Conservation (phyloP, 2,113 vertebrate genomes). For the Trachemys scripta region DNA sequence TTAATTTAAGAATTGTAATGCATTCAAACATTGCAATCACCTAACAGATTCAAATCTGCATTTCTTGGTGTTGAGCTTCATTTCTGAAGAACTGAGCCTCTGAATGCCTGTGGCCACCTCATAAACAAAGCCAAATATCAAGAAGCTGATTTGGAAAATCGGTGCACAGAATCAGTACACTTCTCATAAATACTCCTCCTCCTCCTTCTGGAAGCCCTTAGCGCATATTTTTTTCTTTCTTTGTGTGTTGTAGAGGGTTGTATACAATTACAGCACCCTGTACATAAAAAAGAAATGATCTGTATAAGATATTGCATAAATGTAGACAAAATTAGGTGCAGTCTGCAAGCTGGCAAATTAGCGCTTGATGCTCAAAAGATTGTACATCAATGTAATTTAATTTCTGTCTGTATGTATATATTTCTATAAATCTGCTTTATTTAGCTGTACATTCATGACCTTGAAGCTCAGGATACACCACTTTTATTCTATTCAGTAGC, state of each 20-base stretch:
- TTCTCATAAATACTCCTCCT: conserved; percentile 58
- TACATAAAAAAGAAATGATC: conserved; percentile 20
- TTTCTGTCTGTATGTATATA: neutral
- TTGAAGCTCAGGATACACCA: conserved; percentile 53
- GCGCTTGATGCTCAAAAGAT: neutral
- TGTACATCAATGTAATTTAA: neutral
- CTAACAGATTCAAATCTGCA: conserved; percentile 63
- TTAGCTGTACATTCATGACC: conserved; percentile 49
- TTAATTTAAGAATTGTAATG: conserved; percentile 45
- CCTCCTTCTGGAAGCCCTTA: conserved; percentile 30
- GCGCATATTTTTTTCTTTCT: conserved; percentile 45
- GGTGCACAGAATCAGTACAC: conserved; percentile 38
- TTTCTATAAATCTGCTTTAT: conserved; percentile 21
- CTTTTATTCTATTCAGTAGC: conserved; percentile 60
- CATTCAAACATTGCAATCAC: conserved; percentile 66
- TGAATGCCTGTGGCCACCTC: conserved; percentile 48
- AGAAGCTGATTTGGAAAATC: conserved; percentile 62
- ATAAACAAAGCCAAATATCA: conserved; percentile 60
- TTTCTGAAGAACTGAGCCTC: conserved; percentile 35
- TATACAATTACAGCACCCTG: conserved; percentile 19
- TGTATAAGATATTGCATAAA: conserved; percentile 2
- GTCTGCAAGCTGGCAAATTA: neutral
- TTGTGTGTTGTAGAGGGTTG: neutral
- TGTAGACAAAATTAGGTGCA: neutral
- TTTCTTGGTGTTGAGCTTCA: conserved; percentile 51